Conservation (phyloP, 2,888 invertebrate genomes). For the Nebria brevicollis region DNA sequence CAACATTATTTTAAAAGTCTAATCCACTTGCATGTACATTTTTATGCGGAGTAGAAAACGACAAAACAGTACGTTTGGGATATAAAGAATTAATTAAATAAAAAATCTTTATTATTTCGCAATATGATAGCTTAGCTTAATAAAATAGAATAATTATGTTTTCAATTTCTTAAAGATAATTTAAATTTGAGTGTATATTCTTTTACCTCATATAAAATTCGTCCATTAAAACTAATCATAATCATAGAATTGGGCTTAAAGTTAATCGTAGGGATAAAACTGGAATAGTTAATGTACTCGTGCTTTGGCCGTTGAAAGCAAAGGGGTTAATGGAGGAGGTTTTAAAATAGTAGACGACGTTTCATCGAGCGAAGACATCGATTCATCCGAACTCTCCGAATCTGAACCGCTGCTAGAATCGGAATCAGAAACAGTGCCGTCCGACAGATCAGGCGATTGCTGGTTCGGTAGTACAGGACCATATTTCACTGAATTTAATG, state of each 20-base stretch:
- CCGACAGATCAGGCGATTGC: constrained; percentile 64
- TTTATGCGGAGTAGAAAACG: no score
- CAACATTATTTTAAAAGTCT: no score
- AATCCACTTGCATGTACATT: no score
- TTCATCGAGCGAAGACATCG: constrained; percentile 52
- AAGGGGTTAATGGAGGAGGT: background rate
- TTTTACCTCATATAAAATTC: background rate
- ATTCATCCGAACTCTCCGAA: constrained; percentile 58
- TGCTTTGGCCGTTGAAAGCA: background rate
- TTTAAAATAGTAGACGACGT: background rate
- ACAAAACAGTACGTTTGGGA: no score
- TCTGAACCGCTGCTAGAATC: constrained; percentile 63
- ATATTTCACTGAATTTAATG: constrained; percentile 88
- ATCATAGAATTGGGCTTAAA: constrained; percentile 3
- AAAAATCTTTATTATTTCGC: no score
- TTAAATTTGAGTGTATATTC: background rate
- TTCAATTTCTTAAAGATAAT: no score
- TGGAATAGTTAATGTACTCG: constrained; percentile 29
- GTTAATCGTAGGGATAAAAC: constrained; percentile 8
- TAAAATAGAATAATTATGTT: no score
- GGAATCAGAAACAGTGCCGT: constrained; percentile 65
- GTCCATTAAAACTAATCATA: constrained; percentile 1
- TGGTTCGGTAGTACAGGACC: constrained; percentile 67
- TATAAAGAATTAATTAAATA: no score
- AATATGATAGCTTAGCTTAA: no score